These are phyloP conservation scores for Edolisoma coerulescens DNA, from an alignment of 2,113 vertebrate species.

Conservation along the genomic window DNA sequence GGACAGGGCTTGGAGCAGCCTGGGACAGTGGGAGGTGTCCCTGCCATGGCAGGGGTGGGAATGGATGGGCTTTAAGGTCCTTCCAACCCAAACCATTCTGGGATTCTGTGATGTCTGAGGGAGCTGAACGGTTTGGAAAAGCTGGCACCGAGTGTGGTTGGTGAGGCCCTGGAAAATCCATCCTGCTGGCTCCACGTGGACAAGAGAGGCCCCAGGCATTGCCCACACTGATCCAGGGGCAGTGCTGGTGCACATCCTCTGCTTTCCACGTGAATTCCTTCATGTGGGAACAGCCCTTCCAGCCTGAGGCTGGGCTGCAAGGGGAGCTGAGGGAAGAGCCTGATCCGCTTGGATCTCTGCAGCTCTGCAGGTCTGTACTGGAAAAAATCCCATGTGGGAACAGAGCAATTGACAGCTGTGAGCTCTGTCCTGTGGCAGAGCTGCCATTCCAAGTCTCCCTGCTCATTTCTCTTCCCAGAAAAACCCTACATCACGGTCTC, in stretches of 20 bases:
- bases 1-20: neutral
- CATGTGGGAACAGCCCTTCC: neutral
- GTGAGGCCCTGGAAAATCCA: neutral
- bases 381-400: neutral
- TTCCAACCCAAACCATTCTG: neutral
- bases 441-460: neutral
- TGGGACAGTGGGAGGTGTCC: neutral
- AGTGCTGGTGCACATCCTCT: neutral
- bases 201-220: neutral
- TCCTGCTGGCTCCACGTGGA: neutral
- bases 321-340: neutral
- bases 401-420: neutral
- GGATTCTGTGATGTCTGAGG: neutral
- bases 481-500: conserved; percentile 76
- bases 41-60: neutral
- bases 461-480: conserved; percentile 68
- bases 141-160: neutral
- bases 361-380: neutral
- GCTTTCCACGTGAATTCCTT: neutral
- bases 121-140: neutral
- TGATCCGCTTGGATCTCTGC: neutral
- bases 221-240: neutral
- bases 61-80: neutral
- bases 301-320: neutral
- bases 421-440: neutral